phyloP scores from a whole-genome alignment of 2,888 invertebrate species.

The Diarsia brunnea region DNA sequence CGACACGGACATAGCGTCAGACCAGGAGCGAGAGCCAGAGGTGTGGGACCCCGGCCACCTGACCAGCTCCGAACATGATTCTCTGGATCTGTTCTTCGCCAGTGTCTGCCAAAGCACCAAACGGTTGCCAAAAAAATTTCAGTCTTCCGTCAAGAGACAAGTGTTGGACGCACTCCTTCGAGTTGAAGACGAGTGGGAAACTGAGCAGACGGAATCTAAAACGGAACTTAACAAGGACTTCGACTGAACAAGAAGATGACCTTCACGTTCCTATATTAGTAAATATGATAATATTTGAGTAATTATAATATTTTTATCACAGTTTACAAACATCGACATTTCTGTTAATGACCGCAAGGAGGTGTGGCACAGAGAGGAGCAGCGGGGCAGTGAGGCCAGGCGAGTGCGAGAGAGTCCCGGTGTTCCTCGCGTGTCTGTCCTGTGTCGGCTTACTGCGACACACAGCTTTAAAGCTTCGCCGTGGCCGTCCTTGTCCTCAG shows the following conservation, averaged over 20 bases:
- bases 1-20: constrained; percentile 76
- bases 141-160: constrained; percentile 80
- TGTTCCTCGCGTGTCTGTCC: background rate
- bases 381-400: background rate
- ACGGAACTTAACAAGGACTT: constrained; percentile 63
- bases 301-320: background rate
- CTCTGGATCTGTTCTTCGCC: constrained; percentile 86
- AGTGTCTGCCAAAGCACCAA: constrained; percentile 86
- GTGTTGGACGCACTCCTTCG: constrained; percentile 83
- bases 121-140: constrained; percentile 78
- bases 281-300: constrained; percentile 2
- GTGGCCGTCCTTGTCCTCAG: background rate
- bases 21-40: constrained; percentile 73
- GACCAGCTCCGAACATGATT: constrained; percentile 72
- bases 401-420: background rate
- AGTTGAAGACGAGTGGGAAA: constrained; percentile 82
- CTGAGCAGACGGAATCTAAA: constrained; percentile 68
- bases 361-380: too few relatives aligned
- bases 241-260: constrained; percentile 44
- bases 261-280: constrained; percentile 24
- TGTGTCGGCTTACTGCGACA: background rate
- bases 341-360: too few relatives aligned
- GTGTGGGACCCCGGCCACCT: constrained; percentile 74
- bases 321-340: too few relatives aligned
- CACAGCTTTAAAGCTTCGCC: background rate